Evolutionary conservation across 1,140 invertebrate genomes (phyloP), one percentile per base, ranked within the genome.

Genomic region (Leucophenga varia): DNA sequence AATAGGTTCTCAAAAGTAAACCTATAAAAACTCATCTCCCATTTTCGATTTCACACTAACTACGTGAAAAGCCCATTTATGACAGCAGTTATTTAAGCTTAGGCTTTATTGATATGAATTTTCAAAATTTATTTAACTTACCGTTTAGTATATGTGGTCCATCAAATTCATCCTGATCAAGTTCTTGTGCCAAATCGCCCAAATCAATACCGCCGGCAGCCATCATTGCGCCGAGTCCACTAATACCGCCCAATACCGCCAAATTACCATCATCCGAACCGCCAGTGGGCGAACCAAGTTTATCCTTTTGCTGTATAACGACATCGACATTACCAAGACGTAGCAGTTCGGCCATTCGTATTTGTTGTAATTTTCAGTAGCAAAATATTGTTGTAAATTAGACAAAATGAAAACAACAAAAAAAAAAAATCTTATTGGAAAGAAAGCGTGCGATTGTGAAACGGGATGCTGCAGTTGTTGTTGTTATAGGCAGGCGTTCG

Each of bases 241-340:
- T 45, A 48, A 61, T 43, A 52, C 64, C 42, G 44, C 81, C 60
- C 80, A 79, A 42, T 78, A 81, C 59, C 52, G 82, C 83, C 71
- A 86, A 82, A 49, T 87, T 87, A 47, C 88, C 86, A 72, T 93
- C 89, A 65, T 92, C 90, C 49, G 86, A 90, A 65, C 88, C 86
- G 49, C 86, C 89, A 57, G 86, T 88, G n/a, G 89, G 87, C 37
- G 88, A 90, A 45, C 87, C 88, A 48, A 88, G 82, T 78, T 88
- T 86, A 73, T 84, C 82, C 76, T 84, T 85, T 64, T n/a, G n/a
- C 48, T 81, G 79, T 69, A 80, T 80, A 74, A 78, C 80, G 49
- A 80, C 79, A 49, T 81, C 81, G 55, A 79, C 77, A 73, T 81
- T 81, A 75, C 80, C 79, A 64, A 79, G 76, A 53, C 83, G 81